These are phyloP conservation scores for Caenorhabditis drosophilae DNA, from an alignment of 2,888 invertebrate species.

Conservation along the genomic window DNA sequence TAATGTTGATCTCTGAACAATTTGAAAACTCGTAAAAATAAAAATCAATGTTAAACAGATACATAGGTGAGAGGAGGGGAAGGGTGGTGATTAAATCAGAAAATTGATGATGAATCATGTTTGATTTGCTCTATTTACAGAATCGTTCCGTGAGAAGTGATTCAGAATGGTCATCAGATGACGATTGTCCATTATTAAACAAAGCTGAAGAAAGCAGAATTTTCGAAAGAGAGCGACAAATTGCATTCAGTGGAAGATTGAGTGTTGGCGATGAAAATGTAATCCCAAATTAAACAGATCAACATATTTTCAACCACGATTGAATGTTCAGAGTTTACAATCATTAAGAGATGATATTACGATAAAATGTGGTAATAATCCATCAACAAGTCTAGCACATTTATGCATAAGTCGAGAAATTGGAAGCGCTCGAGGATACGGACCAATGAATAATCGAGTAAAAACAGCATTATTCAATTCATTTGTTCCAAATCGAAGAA, in stretches of 20 bases:
- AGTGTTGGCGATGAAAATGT: slow-evolving; percentile 34
- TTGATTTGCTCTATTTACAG: no score
- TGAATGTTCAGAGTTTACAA: slow-evolving; percentile 33
- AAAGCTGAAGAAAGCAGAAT: slow-evolving; percentile 18
- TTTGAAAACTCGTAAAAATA: no score
- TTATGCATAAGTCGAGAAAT: neutral
- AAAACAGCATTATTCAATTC: slow-evolving; percentile 25
- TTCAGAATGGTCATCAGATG: slow-evolving; percentile 25
- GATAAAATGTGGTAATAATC: slow-evolving; percentile 12
- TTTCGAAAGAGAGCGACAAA: slow-evolving; percentile 25
- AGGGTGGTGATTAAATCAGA: no score
- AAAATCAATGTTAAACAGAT: no score
- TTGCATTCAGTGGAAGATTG: slow-evolving; percentile 29
- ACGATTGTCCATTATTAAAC: slow-evolving; percentile 18
- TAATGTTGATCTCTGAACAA: no score
- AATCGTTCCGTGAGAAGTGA: no score
- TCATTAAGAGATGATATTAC: slow-evolving; percentile 18
- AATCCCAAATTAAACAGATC: no score
- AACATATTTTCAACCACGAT: no score
- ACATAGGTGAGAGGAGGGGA: no score
- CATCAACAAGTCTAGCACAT: slow-evolving; percentile 13
- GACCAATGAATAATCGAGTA: neutral
- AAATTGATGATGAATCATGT: no score
- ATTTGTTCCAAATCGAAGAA: slow-evolving; percentile 54
- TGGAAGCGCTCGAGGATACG: neutral